Evolutionary conservation across 92 coral and sea anemone genomes (phyloP).

Genomic region (Umimayanthus kanabou): DNA sequence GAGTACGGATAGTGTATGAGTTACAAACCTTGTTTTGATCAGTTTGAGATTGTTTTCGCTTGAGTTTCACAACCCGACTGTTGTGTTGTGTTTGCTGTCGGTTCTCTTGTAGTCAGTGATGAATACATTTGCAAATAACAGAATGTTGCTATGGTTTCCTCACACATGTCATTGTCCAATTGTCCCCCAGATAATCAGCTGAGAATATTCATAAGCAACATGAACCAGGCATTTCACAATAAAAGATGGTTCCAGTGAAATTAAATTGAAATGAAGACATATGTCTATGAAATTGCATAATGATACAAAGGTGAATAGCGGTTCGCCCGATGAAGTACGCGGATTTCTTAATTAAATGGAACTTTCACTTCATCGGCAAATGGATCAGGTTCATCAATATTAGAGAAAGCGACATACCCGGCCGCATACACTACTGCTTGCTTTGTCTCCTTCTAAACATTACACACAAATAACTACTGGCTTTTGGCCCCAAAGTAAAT

Average conservation of each 20-base stretch:
- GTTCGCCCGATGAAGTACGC: no score
- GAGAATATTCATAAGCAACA: neutral
- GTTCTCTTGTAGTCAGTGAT: neutral
- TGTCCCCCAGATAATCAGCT: neutral
- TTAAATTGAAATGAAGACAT: neutral
- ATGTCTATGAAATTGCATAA: no score
- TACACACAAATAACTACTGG: no score
- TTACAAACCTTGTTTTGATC: neutral
- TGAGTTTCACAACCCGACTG: neutral
- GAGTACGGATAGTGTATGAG: neutral
- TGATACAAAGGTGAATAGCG: no score
- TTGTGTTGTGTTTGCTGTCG: neutral
- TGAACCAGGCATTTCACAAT: neutral
- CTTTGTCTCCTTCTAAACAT: no score
- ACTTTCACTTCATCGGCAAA: no score
- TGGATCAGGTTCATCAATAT: no score
- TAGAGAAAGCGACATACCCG: no score
- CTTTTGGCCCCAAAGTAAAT: no score
- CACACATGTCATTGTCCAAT: neutral
- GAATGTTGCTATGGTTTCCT: conserved; percentile 17
- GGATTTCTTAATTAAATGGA: no score
- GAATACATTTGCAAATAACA: neutral
- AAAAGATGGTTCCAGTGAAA: neutral
- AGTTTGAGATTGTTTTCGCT: neutral
- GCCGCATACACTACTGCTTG: no score